A percentile compares a stretch with the other conserved stretches of the same genome.
Evolutionary conservation across 2,797 vertebrate species (phyloP).

Genomic region (Trichosurus vulpecula): DNA sequence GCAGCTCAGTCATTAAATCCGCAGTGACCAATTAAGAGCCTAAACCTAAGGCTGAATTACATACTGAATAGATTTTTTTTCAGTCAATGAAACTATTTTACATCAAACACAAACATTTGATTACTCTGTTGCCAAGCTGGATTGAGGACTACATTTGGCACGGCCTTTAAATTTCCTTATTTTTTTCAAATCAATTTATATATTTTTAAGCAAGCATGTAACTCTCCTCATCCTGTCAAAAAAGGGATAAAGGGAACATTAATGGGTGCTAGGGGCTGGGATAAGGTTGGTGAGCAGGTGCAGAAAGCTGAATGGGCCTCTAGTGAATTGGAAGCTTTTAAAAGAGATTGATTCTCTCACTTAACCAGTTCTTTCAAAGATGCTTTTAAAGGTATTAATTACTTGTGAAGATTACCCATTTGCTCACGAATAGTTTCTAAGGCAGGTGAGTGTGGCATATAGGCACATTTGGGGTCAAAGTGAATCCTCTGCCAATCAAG

Average conservation of each 20-base stretch:
- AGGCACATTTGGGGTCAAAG: conserved; percentile 65
- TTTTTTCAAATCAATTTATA: neutral
- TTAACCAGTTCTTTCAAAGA: conserved; percentile 76
- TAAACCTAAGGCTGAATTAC: neutral
- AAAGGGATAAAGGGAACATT: conserved; percentile 40
- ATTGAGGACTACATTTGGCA: conserved; percentile 37
- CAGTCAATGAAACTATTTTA: conserved; percentile 20
- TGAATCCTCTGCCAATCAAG: conserved; percentile 53
- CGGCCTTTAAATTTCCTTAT: conserved; percentile 15
- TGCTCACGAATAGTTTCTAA: conserved; percentile 75
- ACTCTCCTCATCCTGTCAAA: conserved; percentile 15
- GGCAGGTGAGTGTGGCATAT: conserved; percentile 62
- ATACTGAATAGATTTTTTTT: conserved; percentile 30
- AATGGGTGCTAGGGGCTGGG: conserved; percentile 41
- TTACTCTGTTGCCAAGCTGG: conserved; percentile 32
- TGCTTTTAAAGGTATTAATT: conserved; percentile 79
- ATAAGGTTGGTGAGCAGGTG: conserved; percentile 69
- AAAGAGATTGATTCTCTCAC: conserved; percentile 76
- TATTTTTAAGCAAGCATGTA: conserved; percentile 59
- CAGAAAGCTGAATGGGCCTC: conserved; percentile 57
- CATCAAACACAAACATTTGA: conserved; percentile 55
- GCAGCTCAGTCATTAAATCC: neutral
- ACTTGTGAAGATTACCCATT: conserved; percentile 69
- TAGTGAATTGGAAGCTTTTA: conserved; percentile 75
- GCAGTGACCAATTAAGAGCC: conserved; percentile 1